Evolutionary conservation across 2,797 vertebrate genomes (phyloP).

Genomic region (Microctenopoma steveboyesi): DNA sequence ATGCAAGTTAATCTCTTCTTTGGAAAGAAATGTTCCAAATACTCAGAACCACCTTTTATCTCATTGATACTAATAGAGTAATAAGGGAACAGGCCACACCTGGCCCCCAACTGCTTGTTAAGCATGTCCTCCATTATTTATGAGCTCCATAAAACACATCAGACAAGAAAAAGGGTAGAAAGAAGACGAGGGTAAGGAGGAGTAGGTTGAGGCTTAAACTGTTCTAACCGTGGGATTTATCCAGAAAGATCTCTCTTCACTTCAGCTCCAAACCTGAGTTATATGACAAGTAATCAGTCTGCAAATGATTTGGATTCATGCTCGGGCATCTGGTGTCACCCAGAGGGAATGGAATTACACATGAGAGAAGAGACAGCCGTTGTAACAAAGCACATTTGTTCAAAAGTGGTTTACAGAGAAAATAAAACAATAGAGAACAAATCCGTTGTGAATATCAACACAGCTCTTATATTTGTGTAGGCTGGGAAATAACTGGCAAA

Average conservation of each 20-base stretch:
- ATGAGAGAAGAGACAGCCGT: neutral
- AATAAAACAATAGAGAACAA: conserved; percentile 33
- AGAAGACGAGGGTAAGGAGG: neutral
- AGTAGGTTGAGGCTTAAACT: neutral
- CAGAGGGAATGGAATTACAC: neutral
- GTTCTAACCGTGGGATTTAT: conserved; percentile 13
- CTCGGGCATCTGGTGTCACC: conserved; percentile 11
- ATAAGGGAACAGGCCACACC: too few relatives aligned
- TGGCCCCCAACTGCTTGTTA: too few relatives aligned
- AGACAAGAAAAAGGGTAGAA: too few relatives aligned
- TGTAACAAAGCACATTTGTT: conserved; percentile 24
- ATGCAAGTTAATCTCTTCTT: too few relatives aligned
- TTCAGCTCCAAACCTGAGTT: conserved; percentile 18
- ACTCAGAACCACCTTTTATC: too few relatives aligned
- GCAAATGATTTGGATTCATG: conserved; percentile 33
- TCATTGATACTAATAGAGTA: too few relatives aligned
- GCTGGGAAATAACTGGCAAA: neutral
- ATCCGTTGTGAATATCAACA: conserved; percentile 15
- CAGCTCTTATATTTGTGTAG: conserved; percentile 6
- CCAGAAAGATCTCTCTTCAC: conserved; percentile 11
- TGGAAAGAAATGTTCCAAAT: too few relatives aligned
- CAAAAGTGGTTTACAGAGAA: conserved; percentile 12
- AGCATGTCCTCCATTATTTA: too few relatives aligned
- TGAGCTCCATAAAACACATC: conserved; percentile 2
- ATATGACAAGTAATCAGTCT: conserved; percentile 22